A percentile compares a stretch with the other conserved stretches of the same genome.
phyloP scores from a whole-genome alignment of 2,888 invertebrate genomes.

The Hemithea aestivaria region DNA sequence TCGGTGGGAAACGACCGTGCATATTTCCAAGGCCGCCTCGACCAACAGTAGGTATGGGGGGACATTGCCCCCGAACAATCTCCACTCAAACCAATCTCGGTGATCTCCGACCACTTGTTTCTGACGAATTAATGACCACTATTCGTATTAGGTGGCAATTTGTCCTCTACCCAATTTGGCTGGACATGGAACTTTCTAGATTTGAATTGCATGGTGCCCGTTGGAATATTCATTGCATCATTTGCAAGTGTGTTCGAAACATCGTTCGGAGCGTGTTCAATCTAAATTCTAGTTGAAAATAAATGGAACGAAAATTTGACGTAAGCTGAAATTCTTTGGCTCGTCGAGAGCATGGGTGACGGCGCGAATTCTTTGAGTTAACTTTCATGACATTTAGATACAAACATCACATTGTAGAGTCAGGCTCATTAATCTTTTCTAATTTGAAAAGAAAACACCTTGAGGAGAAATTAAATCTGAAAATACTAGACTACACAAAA shows the following conservation, averaged over 20 bases:
- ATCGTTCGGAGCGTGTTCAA: conserved; percentile 1
- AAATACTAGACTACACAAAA: too few relatives aligned
- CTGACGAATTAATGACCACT: conserved; percentile 44
- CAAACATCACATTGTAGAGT: conserved; percentile 6
- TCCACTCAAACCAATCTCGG: conserved; percentile 29
- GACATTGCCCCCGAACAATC: conserved; percentile 23
- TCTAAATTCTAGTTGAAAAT: conserved; percentile 10
- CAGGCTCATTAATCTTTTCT: conserved; percentile 5
- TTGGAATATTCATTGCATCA: conserved; percentile 22
- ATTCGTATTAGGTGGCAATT: conserved; percentile 44
- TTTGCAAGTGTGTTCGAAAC: conserved; percentile 10
- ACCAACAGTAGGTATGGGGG: conserved; percentile 13
- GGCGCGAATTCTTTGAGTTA: conserved; percentile 7
- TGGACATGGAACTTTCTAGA: conserved; percentile 32
- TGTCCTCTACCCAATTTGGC: conserved; percentile 28
- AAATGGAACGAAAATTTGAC: conserved; percentile 17
- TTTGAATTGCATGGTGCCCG: conserved; percentile 21
- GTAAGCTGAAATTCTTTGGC: conserved; percentile 11
- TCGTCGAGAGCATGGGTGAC: conserved; percentile 12
- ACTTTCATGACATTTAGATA: conserved; percentile 10
- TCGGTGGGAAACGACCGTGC: conserved; percentile 15
- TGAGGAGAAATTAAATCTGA: too few relatives aligned
- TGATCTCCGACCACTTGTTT: conserved; percentile 42
- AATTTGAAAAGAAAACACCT: too few relatives aligned
- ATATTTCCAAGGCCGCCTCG: conserved; percentile 14